Base-by-base conservation (phyloP, 53 echinoderm and acorn worm species). In the Echinarachnius parma region DNA sequence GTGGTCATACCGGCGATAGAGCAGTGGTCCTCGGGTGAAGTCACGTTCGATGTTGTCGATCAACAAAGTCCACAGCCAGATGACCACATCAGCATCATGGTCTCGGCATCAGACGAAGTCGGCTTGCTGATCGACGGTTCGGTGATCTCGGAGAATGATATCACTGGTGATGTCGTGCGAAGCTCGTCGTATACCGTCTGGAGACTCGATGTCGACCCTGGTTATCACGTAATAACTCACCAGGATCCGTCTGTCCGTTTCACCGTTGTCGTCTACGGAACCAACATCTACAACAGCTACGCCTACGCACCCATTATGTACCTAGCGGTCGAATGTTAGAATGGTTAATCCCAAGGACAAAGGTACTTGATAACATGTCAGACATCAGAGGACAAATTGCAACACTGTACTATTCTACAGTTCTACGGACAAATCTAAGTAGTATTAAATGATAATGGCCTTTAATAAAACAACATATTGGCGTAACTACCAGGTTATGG, bases 1-100 rank as follows among this genome's bases (percentile, higher is more conserved):
- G 42, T 60, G 2, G 28, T 93, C 24, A 62, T 93, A 16, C 93
- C 93, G 0, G 89, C 93, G 3, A 68, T 89, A 2, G 93, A 93
- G 50, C 93, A 93, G 48, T 93, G 86, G 59, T 67, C 86, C 18
- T 80, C 68, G 45, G 93, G 86, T 9, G 60, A 46, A 4, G 89
- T 89, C 22, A 83, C 89, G 1, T 93, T 93, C 56, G 84, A 77
- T 29, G 84, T 83, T 4, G 81, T 86, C 9, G 81, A 83, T 64
- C 66, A 72, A 21, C 33, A 52, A 25, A 45, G 67, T 14, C 3
- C 35, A 34, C 34, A 61, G 19, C 48, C 83, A 18, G n/a, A 32
- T 42, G 67, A 67, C 25, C 81, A 67, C 59, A 44, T 84, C 9
- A 80, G 69, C 29, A 44, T 84, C 33, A 59, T 75, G 1, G 71